phyloP scores from a whole-genome alignment of 1,140 invertebrate species.

The Lordiphosa stackelbergi region DNA sequence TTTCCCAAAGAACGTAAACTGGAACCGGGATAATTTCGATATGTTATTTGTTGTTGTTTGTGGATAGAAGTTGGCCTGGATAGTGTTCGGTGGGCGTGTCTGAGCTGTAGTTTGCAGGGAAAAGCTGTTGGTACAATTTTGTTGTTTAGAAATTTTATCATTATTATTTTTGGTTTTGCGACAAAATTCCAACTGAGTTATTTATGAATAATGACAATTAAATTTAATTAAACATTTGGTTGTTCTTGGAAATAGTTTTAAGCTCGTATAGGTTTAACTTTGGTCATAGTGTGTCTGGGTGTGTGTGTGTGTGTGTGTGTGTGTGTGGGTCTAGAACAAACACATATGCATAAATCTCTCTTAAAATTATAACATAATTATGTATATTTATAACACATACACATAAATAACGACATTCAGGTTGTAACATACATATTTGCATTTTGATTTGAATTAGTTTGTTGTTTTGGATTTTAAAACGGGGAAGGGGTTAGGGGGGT shows the following conservation, averaged over 20 bases:
- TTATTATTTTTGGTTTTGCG: no score
- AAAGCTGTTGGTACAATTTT: not conserved
- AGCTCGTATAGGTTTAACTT: conserved; percentile 66
- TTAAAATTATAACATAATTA: conserved; percentile 17
- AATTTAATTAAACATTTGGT: conserved; percentile 17
- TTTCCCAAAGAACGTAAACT: not conserved
- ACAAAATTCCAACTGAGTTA: conserved; percentile 4
- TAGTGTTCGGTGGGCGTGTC: conserved; percentile 39
- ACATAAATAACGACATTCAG: not conserved
- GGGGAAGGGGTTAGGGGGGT: conserved; percentile 4
- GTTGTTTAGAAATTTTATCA: not conserved
- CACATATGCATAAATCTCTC: conserved; percentile 21
- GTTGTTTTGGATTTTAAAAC: not conserved
- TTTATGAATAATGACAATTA: conserved; percentile 19
- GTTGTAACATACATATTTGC: conserved; percentile 1
- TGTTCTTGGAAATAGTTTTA: conserved; percentile 45
- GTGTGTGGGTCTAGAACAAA: conserved; percentile 26
- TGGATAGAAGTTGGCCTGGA: no score
- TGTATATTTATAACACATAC: conserved; percentile 4
- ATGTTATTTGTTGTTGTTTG: no score
- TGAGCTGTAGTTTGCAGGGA: not conserved
- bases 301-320: conserved; percentile 26
- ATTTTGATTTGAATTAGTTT: conserved; percentile 6
- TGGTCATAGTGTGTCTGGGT: conserved; percentile 56
- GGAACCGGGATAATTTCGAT: not conserved